phyloP scores from a whole-genome alignment of 2,113 vertebrate genomes.

The Puma concolor region DNA sequence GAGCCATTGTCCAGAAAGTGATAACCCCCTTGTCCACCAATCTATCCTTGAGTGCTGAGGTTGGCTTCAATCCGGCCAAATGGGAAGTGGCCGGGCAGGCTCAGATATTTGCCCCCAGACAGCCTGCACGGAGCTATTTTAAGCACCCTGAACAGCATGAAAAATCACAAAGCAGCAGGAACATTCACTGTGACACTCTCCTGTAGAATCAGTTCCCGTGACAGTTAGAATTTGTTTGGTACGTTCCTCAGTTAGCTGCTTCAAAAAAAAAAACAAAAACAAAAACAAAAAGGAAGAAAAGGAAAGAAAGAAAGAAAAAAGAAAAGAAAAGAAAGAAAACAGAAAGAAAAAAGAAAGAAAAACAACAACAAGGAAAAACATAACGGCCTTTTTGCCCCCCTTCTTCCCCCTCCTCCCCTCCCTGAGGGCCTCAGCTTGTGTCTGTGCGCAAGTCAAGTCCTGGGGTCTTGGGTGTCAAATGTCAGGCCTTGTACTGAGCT shows the following conservation, averaged over 20 bases:
- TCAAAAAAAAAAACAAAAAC: slow-evolving; percentile 61
- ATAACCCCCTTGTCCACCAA: slow-evolving; percentile 73
- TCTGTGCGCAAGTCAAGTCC: slow-evolving; percentile 90
- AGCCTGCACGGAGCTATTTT: not conserved
- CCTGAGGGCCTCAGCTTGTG: slow-evolving; percentile 92
- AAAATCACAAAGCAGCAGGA: not conserved
- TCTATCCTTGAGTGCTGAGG: slow-evolving; percentile 67
- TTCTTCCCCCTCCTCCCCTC: slow-evolving; percentile 76
- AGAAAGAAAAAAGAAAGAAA: not conserved
- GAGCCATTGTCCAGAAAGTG: slow-evolving; percentile 77
- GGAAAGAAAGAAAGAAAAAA: not conserved
- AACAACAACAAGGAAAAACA: slow-evolving; percentile 47
- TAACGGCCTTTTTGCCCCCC: slow-evolving; percentile 83
- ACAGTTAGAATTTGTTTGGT: slow-evolving; percentile 75
- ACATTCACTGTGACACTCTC: not conserved
- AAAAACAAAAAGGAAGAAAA: not conserved
- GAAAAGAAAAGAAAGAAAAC: no score
- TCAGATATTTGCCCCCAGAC: not conserved
- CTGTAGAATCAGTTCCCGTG: slow-evolving; percentile 69
- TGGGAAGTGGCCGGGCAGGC: slow-evolving; percentile 50
- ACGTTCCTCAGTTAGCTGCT: slow-evolving; percentile 65
- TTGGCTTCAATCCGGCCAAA: slow-evolving; percentile 65
- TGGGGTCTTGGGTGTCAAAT: slow-evolving; percentile 98
- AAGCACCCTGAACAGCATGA: slow-evolving; percentile 33
- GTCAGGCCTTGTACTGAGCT: slow-evolving; percentile 99